Evolutionary conservation across 1,140 invertebrate species (phyloP), one percentile per base, ranked within the genome.

Genomic region (Drosophila murphyi): DNA sequence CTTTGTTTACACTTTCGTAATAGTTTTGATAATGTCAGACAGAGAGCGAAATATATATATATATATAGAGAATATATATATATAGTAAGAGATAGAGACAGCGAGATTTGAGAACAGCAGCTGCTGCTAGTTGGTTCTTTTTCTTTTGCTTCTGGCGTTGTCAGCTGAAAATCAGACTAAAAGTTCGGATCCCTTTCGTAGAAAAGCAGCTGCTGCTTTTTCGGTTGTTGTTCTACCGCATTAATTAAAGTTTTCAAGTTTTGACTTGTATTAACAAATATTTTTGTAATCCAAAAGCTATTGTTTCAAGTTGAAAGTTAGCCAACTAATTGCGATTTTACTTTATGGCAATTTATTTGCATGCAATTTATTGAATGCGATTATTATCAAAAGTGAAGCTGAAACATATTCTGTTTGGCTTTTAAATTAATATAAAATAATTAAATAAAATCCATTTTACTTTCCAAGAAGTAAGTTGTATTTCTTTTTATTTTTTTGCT

Each of bases 1-100:
- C 35, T 69, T 74, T 74, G 72, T 62, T 70, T 74, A 70, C 71
- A 73, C 71, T 73, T 73, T 64, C 71, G 43, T 31, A 60, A 69
- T 69, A 69, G 56, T 73, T 55, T 50, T 51, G 31, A 52, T 68
- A 60, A 59, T 52, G 43, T 34, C 4, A 34, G 39, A 8, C 0
- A 5, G 37, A 55, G 51, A 32, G 47, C 41, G 32, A 34, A 31
- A 57, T 52, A 20, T 20, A 20, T 20, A 20, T 20, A 20, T 20
- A 20, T 20, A 20, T 20, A 0, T n/a, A n/a, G n/a, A n/a, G n/a
- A n/a, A 1, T 20, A 20, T 20, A 20, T 20, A 20, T 20, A 20
- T 20, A 20, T 20, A 20, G 20, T 20, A 20, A 20, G 20, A 20
- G 20, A 20, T 20, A 20, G 20, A 20, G 12, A 12, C 0, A 12